Conservation (phyloP, 2,888 invertebrate species). For the Spicauda simplicius region DNA sequence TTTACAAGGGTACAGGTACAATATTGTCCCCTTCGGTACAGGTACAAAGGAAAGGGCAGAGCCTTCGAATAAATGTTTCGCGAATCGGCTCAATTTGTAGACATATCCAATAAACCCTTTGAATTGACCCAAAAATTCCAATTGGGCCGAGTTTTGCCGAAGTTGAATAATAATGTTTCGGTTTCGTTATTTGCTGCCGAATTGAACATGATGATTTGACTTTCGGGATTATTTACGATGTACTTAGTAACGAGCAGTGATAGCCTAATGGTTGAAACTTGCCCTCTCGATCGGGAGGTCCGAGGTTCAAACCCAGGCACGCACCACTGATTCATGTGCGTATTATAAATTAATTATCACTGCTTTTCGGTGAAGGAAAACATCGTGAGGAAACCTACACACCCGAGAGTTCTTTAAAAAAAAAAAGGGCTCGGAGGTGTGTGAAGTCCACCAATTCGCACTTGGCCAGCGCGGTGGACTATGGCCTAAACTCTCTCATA, state of each 20-base stretch:
- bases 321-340: no score
- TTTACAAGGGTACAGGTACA: slow-evolving; percentile 17
- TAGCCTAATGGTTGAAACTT: no score
- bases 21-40: slow-evolving; percentile 21
- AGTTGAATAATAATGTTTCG: slow-evolving; percentile 34
- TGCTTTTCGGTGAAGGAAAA: no score
- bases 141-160: slow-evolving; percentile 20
- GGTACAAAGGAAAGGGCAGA: slow-evolving; percentile 22
- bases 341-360: no score
- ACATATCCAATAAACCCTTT: slow-evolving; percentile 37
- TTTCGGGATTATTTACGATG: background rate
- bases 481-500: no score
- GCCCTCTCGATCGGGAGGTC: no score
- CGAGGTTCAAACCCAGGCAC: no score
- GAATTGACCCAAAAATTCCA: slow-evolving; percentile 31
- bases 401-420: no score
- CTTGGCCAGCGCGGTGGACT: no score
- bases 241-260: background rate
- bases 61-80: slow-evolving; percentile 30
- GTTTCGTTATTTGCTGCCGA: slow-evolving; percentile 25
- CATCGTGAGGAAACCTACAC: no score
- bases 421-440: no score
- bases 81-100: slow-evolving; percentile 32
- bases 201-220: slow-evolving; percentile 9
- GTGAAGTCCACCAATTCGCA: no score